Percentiles rank a stretch among this genome's conserved stretches.
Evolutionary conservation across 2,797 vertebrate species (phyloP).

Genomic region (Catharus ustulatus): DNA sequence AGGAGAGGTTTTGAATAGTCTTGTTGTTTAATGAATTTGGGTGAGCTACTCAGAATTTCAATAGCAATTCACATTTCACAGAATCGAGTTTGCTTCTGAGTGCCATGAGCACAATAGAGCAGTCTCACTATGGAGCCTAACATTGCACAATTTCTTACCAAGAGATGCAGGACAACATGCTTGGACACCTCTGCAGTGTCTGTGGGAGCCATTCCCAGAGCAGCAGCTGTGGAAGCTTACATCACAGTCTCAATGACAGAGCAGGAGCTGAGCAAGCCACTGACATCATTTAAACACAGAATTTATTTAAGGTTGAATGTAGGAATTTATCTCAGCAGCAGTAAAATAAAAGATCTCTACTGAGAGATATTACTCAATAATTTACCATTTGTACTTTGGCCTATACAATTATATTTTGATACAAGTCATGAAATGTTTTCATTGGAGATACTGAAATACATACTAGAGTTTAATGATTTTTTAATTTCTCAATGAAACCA

Average conservation of each 20-base stretch:
- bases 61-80: background rate
- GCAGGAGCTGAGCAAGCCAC: background rate
- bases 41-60: background rate
- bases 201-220: background rate
- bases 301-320: background rate
- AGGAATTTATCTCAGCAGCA: background rate
- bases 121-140: background rate
- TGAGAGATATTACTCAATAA: background rate
- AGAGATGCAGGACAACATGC: background rate
- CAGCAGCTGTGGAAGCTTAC: background rate
- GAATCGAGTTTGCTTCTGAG: background rate
- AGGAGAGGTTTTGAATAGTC: background rate
- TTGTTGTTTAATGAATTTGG: background rate
- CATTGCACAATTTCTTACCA: background rate
- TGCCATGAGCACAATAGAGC: background rate
- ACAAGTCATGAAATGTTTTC: background rate
- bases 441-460: background rate
- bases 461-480: background rate
- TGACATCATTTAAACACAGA: background rate
- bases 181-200: background rate
- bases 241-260: background rate
- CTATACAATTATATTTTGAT: background rate
- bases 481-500: background rate
- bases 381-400: background rate
- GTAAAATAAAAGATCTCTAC: background rate